Evolutionary conservation across 2,113 vertebrate species (phyloP).

Genomic region (Pavo muticus): DNA sequence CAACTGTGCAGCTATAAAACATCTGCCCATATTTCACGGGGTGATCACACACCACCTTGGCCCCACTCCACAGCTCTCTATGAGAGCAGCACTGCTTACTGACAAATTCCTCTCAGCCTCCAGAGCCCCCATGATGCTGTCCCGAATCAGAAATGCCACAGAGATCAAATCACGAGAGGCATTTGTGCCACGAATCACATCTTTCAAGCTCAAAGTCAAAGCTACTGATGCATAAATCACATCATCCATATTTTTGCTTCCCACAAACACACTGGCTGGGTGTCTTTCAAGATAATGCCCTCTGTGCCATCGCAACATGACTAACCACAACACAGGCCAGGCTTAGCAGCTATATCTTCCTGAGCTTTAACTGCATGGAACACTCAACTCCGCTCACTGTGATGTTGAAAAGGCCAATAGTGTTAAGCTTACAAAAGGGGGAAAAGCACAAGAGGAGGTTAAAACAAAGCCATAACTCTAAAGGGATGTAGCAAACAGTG

Average conservation of each 20-base stretch:
- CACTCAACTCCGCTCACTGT: neutral
- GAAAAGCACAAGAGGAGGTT: neutral
- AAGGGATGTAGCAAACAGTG: rapidly evolving
- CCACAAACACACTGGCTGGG: neutral
- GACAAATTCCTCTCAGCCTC: rapidly evolving
- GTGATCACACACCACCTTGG: neutral
- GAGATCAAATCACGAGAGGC: neutral
- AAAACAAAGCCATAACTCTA: neutral
- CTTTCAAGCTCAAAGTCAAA: too few relatives aligned
- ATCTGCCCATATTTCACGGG: neutral
- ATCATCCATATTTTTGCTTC: neutral
- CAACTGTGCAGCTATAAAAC: neutral
- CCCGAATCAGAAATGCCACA: neutral
- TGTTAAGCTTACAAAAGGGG: neutral
- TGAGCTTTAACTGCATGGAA: conserved; percentile 11
- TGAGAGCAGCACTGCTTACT: neutral
- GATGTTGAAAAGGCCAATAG: neutral
- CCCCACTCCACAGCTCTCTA: neutral
- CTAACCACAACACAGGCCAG: neutral
- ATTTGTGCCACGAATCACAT: neutral
- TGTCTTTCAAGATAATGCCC: neutral
- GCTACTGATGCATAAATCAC: neutral
- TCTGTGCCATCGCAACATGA: neutral
- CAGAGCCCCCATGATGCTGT: neutral
- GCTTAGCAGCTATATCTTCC: neutral